Conservation (phyloP, 2,888 invertebrate genomes). For the Lumbricus terrestris region DNA sequence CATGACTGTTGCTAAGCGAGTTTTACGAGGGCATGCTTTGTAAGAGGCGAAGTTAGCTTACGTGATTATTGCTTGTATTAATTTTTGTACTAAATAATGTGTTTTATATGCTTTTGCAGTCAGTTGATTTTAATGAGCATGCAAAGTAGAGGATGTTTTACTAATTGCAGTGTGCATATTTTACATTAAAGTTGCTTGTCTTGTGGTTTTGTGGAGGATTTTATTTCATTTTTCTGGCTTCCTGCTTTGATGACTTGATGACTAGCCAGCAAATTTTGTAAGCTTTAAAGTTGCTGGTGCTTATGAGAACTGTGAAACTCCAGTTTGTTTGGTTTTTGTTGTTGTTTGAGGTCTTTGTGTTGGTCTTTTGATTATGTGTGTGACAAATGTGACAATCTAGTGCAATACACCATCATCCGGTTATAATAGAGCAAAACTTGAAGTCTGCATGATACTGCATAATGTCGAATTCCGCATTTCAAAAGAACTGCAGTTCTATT, state of each 20-base stretch:
- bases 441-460: too few relatives aligned
- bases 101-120: constrained; percentile 3
- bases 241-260: not conserved
- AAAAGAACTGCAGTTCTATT: too few relatives aligned
- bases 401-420: not conserved
- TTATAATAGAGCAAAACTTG: too few relatives aligned
- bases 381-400: not conserved
- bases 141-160: not conserved
- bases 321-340: not conserved
- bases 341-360: not conserved
- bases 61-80: not conserved
- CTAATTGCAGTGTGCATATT: not conserved
- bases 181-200: not conserved
- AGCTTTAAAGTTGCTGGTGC: not conserved
- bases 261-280: too few relatives aligned
- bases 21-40: not conserved
- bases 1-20: constrained; percentile 3
- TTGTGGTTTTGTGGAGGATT: not conserved
- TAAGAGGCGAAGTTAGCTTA: not conserved
- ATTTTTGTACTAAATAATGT: not conserved
- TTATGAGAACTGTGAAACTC: not conserved
- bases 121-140: not conserved
- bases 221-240: not conserved
- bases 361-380: not conserved
- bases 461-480: too few relatives aligned